Evolutionary conservation across 2,888 invertebrate species (phyloP).

Genomic region (Rapana venosa): DNA sequence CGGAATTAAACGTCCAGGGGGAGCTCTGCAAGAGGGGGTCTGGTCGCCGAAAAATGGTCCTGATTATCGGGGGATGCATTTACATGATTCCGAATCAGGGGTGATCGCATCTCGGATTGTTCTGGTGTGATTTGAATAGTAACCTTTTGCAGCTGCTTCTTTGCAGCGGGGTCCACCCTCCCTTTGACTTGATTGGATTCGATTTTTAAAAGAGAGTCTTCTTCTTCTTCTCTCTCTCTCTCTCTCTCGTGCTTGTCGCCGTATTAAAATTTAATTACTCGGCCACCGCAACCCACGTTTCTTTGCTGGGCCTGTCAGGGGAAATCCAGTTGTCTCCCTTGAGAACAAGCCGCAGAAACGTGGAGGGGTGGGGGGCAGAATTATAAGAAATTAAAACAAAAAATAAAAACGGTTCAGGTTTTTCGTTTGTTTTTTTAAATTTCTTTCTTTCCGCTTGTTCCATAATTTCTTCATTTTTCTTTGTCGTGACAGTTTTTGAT

Average conservation of each 20-base stretch:
- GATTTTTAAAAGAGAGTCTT: conserved; percentile 31
- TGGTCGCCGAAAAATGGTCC: conserved; percentile 15
- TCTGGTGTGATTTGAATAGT: conserved; percentile 38
- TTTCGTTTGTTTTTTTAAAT: not conserved
- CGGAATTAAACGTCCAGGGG: conserved; percentile 25
- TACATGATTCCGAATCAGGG: conserved; percentile 36
- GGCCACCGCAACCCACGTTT: not conserved
- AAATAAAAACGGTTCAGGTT: not conserved
- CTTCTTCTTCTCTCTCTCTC: not conserved
- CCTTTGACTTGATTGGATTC: conserved; percentile 5
- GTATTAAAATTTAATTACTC: conserved; percentile 31
- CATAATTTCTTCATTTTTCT: too few relatives aligned
- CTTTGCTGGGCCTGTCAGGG: not conserved
- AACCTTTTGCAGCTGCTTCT: conserved; percentile 8
- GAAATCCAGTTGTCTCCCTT: conserved; percentile 7
- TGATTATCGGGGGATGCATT: conserved; percentile 27
- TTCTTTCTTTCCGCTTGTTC: not conserved
- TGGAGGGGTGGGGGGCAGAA: too few relatives aligned
- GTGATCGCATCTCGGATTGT: conserved; percentile 21
- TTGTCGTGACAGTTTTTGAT: too few relatives aligned
- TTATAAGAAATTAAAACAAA: too few relatives aligned
- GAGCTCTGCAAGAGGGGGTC: too few relatives aligned
- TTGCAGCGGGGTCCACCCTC: not conserved
- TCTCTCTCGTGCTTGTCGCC: not conserved
- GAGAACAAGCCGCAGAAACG: not conserved